A percentile compares a stretch with the other conserved stretches of the same genome.
These are phyloP conservation scores for Stenodera caucasica DNA, from an alignment of 2,888 invertebrate species.

Conservation along the genomic window DNA sequence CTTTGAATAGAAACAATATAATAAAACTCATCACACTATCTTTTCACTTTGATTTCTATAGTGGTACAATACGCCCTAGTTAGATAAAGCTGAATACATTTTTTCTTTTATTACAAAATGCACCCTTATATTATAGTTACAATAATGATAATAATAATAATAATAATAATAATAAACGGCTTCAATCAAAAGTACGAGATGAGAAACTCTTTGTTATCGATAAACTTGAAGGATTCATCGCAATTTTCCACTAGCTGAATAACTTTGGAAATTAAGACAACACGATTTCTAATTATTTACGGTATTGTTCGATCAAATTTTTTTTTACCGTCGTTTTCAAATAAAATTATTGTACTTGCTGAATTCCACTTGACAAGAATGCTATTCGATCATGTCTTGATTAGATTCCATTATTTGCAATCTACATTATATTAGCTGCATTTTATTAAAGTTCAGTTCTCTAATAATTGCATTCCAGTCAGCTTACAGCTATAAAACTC, in stretches of 20 bases:
- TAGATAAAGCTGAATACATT: neutral
- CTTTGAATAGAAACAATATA: neutral
- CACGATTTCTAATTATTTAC: too few relatives aligned
- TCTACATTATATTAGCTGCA: neutral
- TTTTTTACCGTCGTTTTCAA: too few relatives aligned
- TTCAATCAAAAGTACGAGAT: neutral
- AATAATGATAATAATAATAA: too few relatives aligned
- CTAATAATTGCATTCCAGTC: slow-evolving; percentile 1
- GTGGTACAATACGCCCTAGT: too few relatives aligned
- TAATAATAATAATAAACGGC: too few relatives aligned
- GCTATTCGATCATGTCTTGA: neutral
- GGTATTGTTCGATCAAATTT: too few relatives aligned
- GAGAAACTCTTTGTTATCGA: neutral
- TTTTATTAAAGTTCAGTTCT: neutral
- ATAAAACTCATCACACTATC: neutral
- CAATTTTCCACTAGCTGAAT: neutral
- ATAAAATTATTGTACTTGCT: too few relatives aligned
- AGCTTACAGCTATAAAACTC: neutral
- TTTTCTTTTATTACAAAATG: too few relatives aligned
- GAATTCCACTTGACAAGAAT: neutral
- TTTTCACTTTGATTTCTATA: too few relatives aligned
- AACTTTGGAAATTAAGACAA: too few relatives aligned
- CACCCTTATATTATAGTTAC: too few relatives aligned
- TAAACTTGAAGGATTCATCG: neutral
- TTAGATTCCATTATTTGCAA: neutral